Evolutionary conservation across 1,140 invertebrate genomes (phyloP), one percentile per base, ranked within the genome.

Genomic region (Drosophila nannoptera): DNA sequence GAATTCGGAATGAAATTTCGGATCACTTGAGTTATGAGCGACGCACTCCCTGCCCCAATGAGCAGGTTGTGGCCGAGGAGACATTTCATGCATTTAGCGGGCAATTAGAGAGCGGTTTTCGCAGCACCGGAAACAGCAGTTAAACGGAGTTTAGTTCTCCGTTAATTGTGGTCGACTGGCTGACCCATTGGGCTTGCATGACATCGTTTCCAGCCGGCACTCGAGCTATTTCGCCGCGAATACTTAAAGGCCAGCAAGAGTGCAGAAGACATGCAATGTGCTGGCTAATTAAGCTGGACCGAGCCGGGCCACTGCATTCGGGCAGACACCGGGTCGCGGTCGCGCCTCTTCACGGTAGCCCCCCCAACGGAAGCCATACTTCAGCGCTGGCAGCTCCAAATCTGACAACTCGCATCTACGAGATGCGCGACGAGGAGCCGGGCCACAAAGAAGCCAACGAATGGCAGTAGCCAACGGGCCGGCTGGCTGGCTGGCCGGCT

Each of bases 301-400:
- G 54, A 53, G 40, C 60, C 73, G 58, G 55, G 43, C 55, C 46
- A 66, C 60, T 75, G 67, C 77, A 77, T 72, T 78, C 67, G 62
- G 64, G n/a, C 49, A 53, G 55, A 36, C 50, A 68, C 69, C 64
- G 42, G 38, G 49, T 53, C 53, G 46, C 67, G 43, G 55, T 40
- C 16, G 36, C 32, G 38, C 22, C 3, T 64, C 52, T 60, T 75
- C 81, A 81, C 81, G 75, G 81, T 84, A 84, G 81, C 81, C 69
- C 69, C 22, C 3, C 73, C 71, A 86, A 86, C 82, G 82, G 82
- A 86, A 86, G 82, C 82, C 82, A 86, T 86, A 82, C 82, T 75
- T 86, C 78, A 86, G 83, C 69, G 64, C 49, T 55, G 80, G 63
- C 52, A 82, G 61, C 49, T 31, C 59, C 33, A 81, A 82, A 86